Conservation (phyloP, 35 echinoderm and acorn worm species). For the Heliocidaris tuberculata region DNA sequence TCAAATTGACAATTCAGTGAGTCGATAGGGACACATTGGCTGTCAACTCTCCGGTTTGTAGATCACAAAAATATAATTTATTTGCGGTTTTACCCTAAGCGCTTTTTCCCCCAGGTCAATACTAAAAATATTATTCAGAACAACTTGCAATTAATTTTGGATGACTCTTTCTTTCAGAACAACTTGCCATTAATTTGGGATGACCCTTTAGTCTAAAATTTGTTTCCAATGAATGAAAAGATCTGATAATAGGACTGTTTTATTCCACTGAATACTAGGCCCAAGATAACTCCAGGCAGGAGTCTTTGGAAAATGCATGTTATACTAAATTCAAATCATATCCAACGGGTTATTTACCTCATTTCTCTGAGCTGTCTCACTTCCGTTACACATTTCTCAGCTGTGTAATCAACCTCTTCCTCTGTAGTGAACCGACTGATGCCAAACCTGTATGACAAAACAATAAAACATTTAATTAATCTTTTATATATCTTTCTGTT, state of each 20-base stretch:
- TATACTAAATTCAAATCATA: background rate
- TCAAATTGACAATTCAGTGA: too few relatives aligned
- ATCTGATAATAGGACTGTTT: background rate
- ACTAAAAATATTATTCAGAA: too few relatives aligned
- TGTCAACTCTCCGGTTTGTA: too few relatives aligned
- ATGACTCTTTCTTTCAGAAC: background rate
- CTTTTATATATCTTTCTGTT: background rate
- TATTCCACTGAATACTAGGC: background rate
- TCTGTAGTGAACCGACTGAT: conserved; percentile 98
- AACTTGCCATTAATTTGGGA: background rate
- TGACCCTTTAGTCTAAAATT: background rate
- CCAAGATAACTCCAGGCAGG: background rate
- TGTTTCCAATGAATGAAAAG: background rate
- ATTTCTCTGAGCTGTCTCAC: conserved; percentile 82
- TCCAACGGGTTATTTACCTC: conserved; percentile 67
- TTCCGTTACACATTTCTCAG: conserved; percentile 79
- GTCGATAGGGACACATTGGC: too few relatives aligned
- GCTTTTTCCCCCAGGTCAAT: too few relatives aligned
- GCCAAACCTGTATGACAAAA: conserved; percentile 75
- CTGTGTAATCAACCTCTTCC: conserved; percentile 95
- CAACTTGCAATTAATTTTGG: too few relatives aligned
- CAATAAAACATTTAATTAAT: background rate
- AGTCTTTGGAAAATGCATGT: background rate
- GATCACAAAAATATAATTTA: too few relatives aligned
- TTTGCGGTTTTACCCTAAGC: too few relatives aligned